phyloP scores from a whole-genome alignment of 2,113 vertebrate genomes.

The Seriola dumerili region DNA sequence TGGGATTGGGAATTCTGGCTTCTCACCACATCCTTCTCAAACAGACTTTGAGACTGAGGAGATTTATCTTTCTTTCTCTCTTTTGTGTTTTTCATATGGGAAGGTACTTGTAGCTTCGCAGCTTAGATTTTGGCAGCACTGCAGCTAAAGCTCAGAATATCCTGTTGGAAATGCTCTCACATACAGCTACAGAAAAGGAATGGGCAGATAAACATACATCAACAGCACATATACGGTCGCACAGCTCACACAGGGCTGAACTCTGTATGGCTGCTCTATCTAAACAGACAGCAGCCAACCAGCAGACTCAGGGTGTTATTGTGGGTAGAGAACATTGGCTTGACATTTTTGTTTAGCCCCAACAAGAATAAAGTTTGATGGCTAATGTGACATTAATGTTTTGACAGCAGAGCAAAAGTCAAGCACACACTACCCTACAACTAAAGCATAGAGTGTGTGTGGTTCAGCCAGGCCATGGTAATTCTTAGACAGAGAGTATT shows the following conservation, averaged over 20 bases:
- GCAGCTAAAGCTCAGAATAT: background rate
- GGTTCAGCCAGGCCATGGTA: background rate
- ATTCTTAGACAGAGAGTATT: background rate
- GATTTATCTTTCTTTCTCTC: background rate
- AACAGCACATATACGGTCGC: background rate
- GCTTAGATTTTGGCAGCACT: slow-evolving; percentile 7
- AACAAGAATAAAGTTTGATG: slow-evolving; percentile 39
- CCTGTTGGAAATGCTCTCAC: background rate
- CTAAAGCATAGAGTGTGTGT: background rate
- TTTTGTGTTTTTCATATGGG: background rate
- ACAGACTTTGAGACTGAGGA: background rate
- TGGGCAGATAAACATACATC: background rate
- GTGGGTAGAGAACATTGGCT: slow-evolving; percentile 44
- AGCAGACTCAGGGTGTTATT: slow-evolving; percentile 20
- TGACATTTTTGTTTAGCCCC: slow-evolving; percentile 61
- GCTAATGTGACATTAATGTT: slow-evolving; percentile 43
- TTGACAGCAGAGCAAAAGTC: slow-evolving; percentile 38
- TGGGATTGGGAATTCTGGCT: slow-evolving; percentile 13
- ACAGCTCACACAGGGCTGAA: background rate
- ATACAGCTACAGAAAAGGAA: background rate
- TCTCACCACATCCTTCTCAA: slow-evolving; percentile 31
- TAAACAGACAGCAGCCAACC: slow-evolving; percentile 51
- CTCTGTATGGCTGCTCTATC: slow-evolving; percentile 34
- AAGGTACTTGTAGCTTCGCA: background rate
- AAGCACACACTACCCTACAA: background rate